phyloP scores from a whole-genome alignment of 2,113 vertebrate genomes.

The Agapornis roseicollis region DNA sequence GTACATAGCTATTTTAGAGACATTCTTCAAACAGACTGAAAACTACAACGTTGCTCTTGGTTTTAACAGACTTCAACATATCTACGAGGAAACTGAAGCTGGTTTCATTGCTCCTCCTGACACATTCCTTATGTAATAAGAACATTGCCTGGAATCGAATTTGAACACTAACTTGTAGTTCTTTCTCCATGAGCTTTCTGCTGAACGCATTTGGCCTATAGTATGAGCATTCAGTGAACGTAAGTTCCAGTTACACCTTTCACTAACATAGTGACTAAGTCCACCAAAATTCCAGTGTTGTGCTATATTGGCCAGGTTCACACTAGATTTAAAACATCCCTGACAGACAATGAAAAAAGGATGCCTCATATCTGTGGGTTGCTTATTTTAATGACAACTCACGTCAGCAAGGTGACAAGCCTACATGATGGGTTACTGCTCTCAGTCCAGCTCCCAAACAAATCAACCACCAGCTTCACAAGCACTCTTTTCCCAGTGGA shows the following conservation, averaged over 20 bases:
- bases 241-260: background rate
- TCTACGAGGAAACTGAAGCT: background rate
- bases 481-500: background rate
- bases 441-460: background rate
- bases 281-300: background rate
- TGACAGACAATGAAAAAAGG: background rate
- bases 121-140: background rate
- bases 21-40: background rate
- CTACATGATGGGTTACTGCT: background rate
- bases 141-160: background rate
- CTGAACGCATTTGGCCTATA: background rate
- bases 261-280: background rate
- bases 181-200: background rate
- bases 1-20: background rate
- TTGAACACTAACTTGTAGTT: background rate
- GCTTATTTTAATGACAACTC: background rate
- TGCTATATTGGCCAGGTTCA: background rate
- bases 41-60: background rate
- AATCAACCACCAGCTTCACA: background rate
- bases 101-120: background rate
- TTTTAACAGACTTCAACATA: background rate
- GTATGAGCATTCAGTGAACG: background rate
- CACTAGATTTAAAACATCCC: background rate
- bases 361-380: fast-evolving
- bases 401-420: background rate